Evolutionary conservation across 2,113 vertebrate genomes (phyloP).

Genomic region (Lophius piscatorius): DNA sequence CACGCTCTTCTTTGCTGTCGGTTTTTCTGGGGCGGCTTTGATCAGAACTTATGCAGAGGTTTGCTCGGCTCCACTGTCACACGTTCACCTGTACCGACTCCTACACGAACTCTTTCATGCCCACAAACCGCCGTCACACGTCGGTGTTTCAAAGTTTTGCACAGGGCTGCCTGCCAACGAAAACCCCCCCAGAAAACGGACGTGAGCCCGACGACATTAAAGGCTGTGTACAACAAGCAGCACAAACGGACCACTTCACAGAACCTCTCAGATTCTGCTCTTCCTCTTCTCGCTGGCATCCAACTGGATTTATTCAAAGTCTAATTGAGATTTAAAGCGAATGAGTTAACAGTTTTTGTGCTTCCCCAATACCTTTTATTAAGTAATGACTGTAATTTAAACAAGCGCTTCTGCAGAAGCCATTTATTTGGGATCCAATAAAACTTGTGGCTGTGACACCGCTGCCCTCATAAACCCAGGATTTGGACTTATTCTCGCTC

Average conservation of each 20-base stretch:
- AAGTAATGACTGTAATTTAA: conserved; percentile 15
- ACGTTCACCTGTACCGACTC: conserved; percentile 35
- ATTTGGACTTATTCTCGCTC: conserved; percentile 7
- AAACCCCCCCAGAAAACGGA: conserved; percentile 15
- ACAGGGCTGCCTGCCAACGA: background rate
- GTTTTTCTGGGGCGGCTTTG: conserved; percentile 24
- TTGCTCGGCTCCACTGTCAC: conserved; percentile 23
- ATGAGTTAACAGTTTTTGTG: conserved; percentile 1
- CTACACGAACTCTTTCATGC: conserved; percentile 16
- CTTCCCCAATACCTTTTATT: conserved; percentile 8
- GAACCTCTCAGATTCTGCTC: conserved; percentile 7
- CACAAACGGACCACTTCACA: too few relatives aligned
- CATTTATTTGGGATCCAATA: conserved; percentile 25
- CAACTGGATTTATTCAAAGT: conserved; percentile 8
- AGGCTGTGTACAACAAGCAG: too few relatives aligned
- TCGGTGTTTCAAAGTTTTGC: conserved; percentile 10
- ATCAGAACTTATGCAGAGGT: conserved; percentile 38
- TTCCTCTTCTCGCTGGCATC: conserved; percentile 2
- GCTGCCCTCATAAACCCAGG: conserved; percentile 5
- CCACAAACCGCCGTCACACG: background rate
- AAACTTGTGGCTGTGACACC: conserved; percentile 3
- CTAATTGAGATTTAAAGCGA: conserved; percentile 11
- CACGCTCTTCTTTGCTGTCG: conserved; percentile 20
- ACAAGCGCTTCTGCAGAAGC: background rate
- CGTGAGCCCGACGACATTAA: too few relatives aligned